Percentiles rank a stretch among this genome's conserved stretches.
phyloP scores from a whole-genome alignment of 2,797 vertebrate genomes.

The Synanceia verrucosa region DNA sequence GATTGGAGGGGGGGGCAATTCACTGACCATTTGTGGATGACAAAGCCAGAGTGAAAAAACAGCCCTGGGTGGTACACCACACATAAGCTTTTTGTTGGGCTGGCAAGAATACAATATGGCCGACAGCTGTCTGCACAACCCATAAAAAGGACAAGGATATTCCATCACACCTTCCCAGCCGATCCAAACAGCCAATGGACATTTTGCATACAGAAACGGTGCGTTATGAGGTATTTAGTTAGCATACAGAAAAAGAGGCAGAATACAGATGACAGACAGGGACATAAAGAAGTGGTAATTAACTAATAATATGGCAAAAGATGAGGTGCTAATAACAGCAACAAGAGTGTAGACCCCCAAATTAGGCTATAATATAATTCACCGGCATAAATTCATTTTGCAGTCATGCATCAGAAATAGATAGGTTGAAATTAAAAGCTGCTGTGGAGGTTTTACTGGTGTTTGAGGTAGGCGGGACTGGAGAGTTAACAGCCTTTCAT shows the following conservation, averaged over 20 bases:
- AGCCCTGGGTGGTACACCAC: slow-evolving; percentile 21
- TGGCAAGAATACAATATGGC: slow-evolving; percentile 66
- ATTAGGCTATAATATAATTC: background rate
- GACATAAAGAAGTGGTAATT: background rate
- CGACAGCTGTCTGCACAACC: slow-evolving; percentile 66
- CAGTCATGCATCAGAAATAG: slow-evolving; percentile 6
- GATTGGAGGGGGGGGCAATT: too few relatives aligned
- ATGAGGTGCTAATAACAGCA: background rate
- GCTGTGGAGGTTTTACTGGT: background rate
- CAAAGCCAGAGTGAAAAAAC: slow-evolving; percentile 44
- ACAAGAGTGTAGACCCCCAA: background rate
- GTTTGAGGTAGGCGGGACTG: background rate
- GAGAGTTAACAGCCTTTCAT: background rate
- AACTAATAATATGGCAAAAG: slow-evolving; percentile 7
- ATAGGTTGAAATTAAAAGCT: slow-evolving; percentile 9
- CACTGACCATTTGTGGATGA: slow-evolving; percentile 38
- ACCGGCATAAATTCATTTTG: slow-evolving; percentile 15
- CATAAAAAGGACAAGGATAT: slow-evolving; percentile 54
- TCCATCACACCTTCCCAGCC: slow-evolving; percentile 65
- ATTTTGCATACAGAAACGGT: slow-evolving; percentile 38
- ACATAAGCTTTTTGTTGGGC: slow-evolving; percentile 68
- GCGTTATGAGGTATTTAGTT: slow-evolving; percentile 11
- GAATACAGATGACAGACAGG: background rate
- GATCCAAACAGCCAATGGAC: slow-evolving; percentile 35
- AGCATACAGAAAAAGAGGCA: slow-evolving; percentile 5